phyloP scores from a whole-genome alignment of 2,113 vertebrate species.

The Chaetura pelagica region DNA sequence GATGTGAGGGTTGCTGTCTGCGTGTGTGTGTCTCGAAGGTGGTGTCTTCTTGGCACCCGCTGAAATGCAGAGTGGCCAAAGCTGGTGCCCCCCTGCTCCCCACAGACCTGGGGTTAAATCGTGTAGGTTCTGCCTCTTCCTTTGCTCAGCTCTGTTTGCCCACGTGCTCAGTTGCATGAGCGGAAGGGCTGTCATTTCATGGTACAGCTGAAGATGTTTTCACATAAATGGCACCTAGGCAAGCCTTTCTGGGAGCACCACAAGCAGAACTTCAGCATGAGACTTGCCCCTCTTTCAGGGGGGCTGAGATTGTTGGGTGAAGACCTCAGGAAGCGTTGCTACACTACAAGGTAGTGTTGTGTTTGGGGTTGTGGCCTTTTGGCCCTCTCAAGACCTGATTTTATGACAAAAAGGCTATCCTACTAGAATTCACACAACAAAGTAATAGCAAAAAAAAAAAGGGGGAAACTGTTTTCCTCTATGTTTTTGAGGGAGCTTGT shows the following conservation, averaged over 20 bases:
- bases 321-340: accelerated
- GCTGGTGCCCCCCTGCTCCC: no score
- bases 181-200: no score
- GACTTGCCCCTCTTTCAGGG: not conserved
- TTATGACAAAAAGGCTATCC: not conserved
- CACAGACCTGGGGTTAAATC: accelerated
- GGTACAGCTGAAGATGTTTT: not conserved
- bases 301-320: accelerated
- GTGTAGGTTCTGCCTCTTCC: accelerated
- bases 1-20: no score
- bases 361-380: accelerated
- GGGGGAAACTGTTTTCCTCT: not conserved
- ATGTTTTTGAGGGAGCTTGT: not conserved
- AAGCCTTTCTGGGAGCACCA: accelerated
- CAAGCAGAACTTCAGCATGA: not conserved
- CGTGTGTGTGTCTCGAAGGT: no score
- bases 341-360: accelerated
- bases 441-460: not conserved
- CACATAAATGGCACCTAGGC: not conserved
- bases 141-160: accelerated
- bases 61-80: no score
- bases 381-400: not conserved
- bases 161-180: accelerated
- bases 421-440: not conserved
- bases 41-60: no score